Evolutionary conservation across 2,797 vertebrate species (phyloP), one percentile per base, ranked within the genome.

Genomic region (Myoxocephalus aenaeus): DNA sequence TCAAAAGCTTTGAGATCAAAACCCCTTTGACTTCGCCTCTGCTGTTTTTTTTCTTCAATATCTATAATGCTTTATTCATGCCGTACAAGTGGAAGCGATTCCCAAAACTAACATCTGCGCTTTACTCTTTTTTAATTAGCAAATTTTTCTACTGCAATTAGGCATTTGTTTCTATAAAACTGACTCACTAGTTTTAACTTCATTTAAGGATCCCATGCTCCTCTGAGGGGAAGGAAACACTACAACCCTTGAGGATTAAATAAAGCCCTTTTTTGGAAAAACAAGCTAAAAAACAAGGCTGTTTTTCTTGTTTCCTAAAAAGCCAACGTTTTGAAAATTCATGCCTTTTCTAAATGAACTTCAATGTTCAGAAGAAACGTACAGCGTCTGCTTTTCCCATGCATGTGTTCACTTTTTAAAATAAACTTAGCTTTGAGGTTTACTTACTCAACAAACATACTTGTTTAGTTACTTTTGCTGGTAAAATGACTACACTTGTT

Each of bases 321-420:
- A 70, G 51, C 63, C 77, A 84, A 90, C 86, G 87, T 87, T 91
- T 87, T 64, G 44, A 77, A 75, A 81, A 84, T 75, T 75, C 38
- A 81, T 56, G 25, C 25, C 13, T 29, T 15, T 29, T 27, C 7
- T 27, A 56, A 56, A 9, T 17, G 27, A 15, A 56, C 14, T 56
- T 56, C 12, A 40, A 10, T 40, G 12, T 11, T 38, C 36, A 38
- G 5, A 46, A 18, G 18, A 48, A 9, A 48, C 2, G 7, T 20
- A 48, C 7, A 46, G 5, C 8, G 6, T 46, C 44, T 17, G 17
- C 15, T 20, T 20, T 20, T 20, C 46, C 18, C 2, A 48, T 48
- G 18, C 7, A 48, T 20, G 17, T 7, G 7, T 48, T 18, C 18
- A 46, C 12, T 40, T 40, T 40, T 13, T 40, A 12, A 40, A 40